Evolutionary conservation across 23 tunicate species (phyloP).

Genomic region (Ascidia mentula): DNA sequence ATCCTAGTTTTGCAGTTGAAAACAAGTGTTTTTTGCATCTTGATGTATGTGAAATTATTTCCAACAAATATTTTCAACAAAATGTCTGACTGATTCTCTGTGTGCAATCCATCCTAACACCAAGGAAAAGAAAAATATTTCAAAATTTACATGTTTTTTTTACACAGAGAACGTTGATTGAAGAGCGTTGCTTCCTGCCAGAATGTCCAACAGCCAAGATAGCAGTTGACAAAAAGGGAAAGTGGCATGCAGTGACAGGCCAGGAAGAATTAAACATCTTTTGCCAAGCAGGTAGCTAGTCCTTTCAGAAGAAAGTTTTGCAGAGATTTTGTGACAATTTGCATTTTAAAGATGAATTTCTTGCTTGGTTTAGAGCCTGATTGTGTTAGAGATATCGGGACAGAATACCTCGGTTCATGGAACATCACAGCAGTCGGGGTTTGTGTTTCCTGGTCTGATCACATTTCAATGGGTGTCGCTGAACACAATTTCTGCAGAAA

Average conservation of each 20-base stretch:
- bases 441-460: constrained; percentile 63
- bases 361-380: constrained; percentile 71
- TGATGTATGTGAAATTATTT: no score
- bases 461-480: constrained; percentile 26
- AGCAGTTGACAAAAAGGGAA: constrained; percentile 44
- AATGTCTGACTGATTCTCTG: no score
- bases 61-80: no score
- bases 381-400: constrained; percentile 66
- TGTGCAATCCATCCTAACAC: no score
- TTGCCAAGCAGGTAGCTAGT: constrained; percentile 65
- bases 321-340: no score
- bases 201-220: constrained; percentile 59
- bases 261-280: constrained; percentile 36
- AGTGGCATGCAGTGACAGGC: constrained; percentile 56
- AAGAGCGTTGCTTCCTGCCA: constrained; percentile 45
- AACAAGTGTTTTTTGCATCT: no score
- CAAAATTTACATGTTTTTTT: no score
- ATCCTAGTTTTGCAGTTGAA: no score
- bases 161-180: constrained; percentile 1
- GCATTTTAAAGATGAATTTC: no score
- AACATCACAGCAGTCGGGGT: constrained; percentile 27
- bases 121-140: no score
- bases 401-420: constrained; percentile 47
- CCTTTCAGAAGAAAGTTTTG: neutral
- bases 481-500: constrained; percentile 48